These are phyloP conservation scores for Meteorus cinctellus DNA, from an alignment of 2,888 invertebrate genomes.

Conservation along the genomic window DNA sequence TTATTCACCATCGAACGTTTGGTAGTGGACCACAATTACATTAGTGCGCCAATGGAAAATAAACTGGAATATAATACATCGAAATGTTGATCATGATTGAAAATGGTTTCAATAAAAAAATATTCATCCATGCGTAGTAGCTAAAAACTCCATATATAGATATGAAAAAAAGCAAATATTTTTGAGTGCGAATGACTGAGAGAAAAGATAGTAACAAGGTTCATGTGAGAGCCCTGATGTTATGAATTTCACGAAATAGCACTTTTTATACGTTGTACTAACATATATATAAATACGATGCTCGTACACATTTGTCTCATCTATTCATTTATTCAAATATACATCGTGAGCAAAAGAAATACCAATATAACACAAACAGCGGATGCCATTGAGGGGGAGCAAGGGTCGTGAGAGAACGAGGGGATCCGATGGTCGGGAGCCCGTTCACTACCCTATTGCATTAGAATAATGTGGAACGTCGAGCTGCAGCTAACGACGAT, in stretches of 20 bases:
- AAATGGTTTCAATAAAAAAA: no score
- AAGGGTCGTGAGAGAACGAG: background rate
- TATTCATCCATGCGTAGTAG: no score
- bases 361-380: background rate
- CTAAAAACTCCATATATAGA: no score
- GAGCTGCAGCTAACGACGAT: slow-evolving; percentile 31
- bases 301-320: background rate
- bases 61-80: no score
- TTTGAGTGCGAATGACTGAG: no score
- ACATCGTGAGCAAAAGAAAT: background rate
- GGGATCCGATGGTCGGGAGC: background rate
- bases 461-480: slow-evolving; percentile 40
- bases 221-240: background rate
- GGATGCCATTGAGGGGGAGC: background rate
- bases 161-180: no score
- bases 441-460: slow-evolving; percentile 16
- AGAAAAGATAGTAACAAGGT: no score
- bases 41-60: no score
- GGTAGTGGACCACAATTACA: no score
- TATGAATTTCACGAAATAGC: background rate
- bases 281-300: background rate
- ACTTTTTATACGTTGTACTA: background rate
- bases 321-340: slow-evolving; percentile 9
- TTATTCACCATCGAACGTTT: no score
- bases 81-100: no score